A percentile compares a stretch with the other conserved stretches of the same genome.
Evolutionary conservation across 2,113 vertebrate genomes (phyloP).

Genomic region (Gavialis gangeticus): DNA sequence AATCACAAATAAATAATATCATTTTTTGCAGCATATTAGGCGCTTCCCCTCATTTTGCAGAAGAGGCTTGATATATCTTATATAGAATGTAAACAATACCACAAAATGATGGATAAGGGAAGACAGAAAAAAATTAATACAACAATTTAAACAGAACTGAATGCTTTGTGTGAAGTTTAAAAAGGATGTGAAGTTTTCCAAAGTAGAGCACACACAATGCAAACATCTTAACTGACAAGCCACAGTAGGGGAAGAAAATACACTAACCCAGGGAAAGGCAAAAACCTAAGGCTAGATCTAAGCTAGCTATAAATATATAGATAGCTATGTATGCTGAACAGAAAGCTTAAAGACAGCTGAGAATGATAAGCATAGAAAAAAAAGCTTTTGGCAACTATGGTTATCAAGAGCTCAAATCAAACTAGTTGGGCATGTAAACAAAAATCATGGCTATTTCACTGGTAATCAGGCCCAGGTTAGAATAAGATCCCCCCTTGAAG

Average conservation of each 20-base stretch:
- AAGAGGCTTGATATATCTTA: background rate
- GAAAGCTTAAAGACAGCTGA: background rate
- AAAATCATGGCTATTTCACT: background rate
- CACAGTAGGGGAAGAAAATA: background rate
- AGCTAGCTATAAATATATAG: background rate
- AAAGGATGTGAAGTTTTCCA: background rate
- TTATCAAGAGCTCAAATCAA: background rate
- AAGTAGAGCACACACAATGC: background rate
- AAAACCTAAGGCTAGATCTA: background rate
- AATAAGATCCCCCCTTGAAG: background rate
- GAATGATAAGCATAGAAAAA: background rate
- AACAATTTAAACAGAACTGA: background rate
- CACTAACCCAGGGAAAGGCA: background rate
- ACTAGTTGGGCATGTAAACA: background rate
- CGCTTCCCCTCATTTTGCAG: background rate
- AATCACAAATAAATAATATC: background rate
- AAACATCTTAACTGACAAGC: background rate
- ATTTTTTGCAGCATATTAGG: background rate
- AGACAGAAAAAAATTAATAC: background rate
- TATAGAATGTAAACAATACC: background rate
- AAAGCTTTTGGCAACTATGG: background rate
- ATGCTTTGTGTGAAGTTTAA: background rate
- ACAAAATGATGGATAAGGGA: background rate
- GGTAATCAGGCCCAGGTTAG: background rate
- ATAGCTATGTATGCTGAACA: background rate